Percentiles rank a stretch among this genome's conserved stretches.
Conservation (phyloP, 1,140 invertebrate species). For the Saxidomus purpurata region DNA sequence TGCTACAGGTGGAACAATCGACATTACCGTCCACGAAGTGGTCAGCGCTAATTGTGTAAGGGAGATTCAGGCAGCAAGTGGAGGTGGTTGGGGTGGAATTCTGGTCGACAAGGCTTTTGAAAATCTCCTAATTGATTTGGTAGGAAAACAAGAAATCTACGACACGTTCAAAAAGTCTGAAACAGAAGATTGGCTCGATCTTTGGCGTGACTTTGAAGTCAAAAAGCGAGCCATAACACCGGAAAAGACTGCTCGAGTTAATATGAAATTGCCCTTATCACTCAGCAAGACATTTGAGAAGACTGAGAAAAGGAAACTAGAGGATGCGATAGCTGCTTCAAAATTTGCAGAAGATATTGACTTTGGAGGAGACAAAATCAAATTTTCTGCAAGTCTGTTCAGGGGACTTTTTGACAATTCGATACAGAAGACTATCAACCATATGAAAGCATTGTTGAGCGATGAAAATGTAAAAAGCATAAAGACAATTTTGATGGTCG, state of each 20-base stretch:
- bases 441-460: background rate
- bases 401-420: background rate
- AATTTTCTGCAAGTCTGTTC: background rate
- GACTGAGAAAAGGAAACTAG: background rate
- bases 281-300: background rate
- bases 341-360: background rate
- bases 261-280: background rate
- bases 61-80: slow-evolving; percentile 31
- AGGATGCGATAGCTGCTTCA: background rate
- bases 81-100: slow-evolving; percentile 52
- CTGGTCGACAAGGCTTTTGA: slow-evolving; percentile 33
- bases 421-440: background rate
- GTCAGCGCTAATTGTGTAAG: background rate
- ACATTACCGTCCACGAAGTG: slow-evolving; percentile 45
- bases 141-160: background rate
- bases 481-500: slow-evolving; percentile 26
- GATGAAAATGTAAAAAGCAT: background rate
- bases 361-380: background rate
- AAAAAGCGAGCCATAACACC: background rate
- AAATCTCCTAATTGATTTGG: background rate
- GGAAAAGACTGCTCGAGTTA: background rate
- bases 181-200: background rate
- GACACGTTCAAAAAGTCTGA: background rate
- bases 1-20: slow-evolving; percentile 49
- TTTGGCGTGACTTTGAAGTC: slow-evolving; percentile 9